phyloP scores from a whole-genome alignment of 2,113 vertebrate genomes.

The Pituophis catenifer region DNA sequence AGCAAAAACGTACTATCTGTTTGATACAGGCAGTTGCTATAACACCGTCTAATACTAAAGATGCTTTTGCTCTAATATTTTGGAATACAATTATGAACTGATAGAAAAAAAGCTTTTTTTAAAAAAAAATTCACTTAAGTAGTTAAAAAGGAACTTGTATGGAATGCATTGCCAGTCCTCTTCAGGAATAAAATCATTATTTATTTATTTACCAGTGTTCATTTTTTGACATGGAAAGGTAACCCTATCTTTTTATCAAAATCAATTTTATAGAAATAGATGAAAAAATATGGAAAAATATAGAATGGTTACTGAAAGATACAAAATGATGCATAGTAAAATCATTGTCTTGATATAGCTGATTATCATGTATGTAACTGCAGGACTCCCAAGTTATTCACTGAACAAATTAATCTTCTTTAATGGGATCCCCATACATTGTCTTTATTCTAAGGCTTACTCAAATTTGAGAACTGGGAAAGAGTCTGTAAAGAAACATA shows the following conservation, averaged over 20 bases:
- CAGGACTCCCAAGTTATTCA: background rate
- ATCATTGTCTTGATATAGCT: background rate
- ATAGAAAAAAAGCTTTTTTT: background rate
- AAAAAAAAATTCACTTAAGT: background rate
- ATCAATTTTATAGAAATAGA: background rate
- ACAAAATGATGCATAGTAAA: background rate
- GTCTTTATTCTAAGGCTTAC: background rate
- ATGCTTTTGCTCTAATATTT: background rate
- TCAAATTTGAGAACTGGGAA: background rate
- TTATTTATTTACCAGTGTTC: background rate
- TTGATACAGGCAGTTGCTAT: background rate
- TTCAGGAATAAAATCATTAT: background rate
- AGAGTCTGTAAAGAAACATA: background rate
- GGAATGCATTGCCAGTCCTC: background rate
- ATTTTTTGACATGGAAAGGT: background rate
- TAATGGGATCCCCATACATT: background rate
- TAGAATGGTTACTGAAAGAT: background rate
- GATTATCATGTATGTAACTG: background rate
- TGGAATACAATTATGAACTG: slow-evolving; percentile 21
- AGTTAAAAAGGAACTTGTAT: background rate
- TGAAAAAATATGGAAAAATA: background rate
- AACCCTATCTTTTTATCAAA: background rate
- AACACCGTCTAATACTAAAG: background rate
- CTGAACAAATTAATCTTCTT: background rate
- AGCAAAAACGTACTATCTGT: background rate